Conservation (phyloP, 2,797 vertebrate genomes). For the Sebastes goodei region DNA sequence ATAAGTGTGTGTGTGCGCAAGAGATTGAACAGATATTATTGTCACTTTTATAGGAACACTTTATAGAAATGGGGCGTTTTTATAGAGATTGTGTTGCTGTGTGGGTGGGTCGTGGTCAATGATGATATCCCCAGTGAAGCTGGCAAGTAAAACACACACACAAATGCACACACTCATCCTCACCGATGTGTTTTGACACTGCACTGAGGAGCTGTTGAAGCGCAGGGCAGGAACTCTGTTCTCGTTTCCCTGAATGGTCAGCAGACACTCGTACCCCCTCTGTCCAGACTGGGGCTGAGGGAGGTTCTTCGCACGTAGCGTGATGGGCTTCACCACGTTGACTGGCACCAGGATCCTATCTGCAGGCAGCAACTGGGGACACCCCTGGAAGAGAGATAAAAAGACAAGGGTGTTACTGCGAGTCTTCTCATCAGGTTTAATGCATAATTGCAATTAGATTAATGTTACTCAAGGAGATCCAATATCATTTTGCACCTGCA, state of each 20-base stretch:
- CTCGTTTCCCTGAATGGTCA: conserved; percentile 92
- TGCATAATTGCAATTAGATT: neutral
- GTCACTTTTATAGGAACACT: conserved; percentile 16
- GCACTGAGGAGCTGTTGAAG: conserved; percentile 98
- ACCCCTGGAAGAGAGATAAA: conserved; percentile 83
- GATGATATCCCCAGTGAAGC: neutral
- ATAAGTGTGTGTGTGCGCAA: neutral
- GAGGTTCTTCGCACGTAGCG: conserved; percentile 93
- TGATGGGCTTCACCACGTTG: conserved; percentile 95
- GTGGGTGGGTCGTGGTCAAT: neutral
- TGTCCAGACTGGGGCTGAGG: conserved; percentile 97
- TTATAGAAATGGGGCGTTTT: conserved; percentile 35
- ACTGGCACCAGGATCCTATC: conserved; percentile 95
- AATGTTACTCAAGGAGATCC: neutral
- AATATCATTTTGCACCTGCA: neutral
- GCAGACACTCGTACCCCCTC: conserved; percentile 93
- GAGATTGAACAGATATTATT: neutral
- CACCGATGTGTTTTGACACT: conserved; percentile 99
- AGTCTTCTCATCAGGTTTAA: neutral
- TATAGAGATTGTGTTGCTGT: conserved; percentile 20
- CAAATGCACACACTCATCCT: conserved; percentile 56
- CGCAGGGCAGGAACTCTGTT: conserved; percentile 93
- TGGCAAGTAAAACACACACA: conserved; percentile 2
- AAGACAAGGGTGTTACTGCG: neutral
- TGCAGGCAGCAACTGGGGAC: conserved; percentile 92